Percentiles rank a stretch among this genome's conserved stretches.
Evolutionary conservation across 2,888 invertebrate species (phyloP).

Genomic region (Ptychoptera albimana): DNA sequence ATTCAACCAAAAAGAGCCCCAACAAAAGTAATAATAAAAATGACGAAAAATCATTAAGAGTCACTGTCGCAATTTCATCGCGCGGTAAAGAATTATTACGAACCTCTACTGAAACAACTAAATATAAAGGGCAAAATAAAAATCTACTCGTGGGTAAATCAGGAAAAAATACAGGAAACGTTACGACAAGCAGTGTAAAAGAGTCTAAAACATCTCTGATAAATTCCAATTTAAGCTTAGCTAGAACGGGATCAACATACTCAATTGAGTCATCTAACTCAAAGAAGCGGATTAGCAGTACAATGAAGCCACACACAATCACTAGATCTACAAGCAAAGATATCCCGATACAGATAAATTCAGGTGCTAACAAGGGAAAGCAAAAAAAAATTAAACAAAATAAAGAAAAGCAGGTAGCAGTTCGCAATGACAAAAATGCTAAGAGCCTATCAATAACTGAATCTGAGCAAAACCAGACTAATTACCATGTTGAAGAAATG

Average conservation of each 20-base stretch:
- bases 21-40: slow-evolving; percentile 16
- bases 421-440: too few species aligned
- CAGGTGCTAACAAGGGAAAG: slow-evolving; percentile 13
- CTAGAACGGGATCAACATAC: slow-evolving; percentile 28
- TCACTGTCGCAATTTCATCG: slow-evolving; percentile 27
- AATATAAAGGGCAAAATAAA: not conserved
- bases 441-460: slow-evolving; percentile 4
- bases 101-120: slow-evolving; percentile 8
- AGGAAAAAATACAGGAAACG: slow-evolving; percentile 5
- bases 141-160: slow-evolving; percentile 1
- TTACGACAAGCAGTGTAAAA: slow-evolving; percentile 8
- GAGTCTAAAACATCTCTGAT: slow-evolving; percentile 13
- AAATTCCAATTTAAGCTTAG: slow-evolving; percentile 23
- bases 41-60: slow-evolving; percentile 30
- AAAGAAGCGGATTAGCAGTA: slow-evolving; percentile 13
- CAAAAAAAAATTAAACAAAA: slow-evolving; percentile 13
- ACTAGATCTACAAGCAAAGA: slow-evolving; percentile 10
- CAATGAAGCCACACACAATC: slow-evolving; percentile 12
- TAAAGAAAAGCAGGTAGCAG: slow-evolving; percentile 4
- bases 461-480: slow-evolving; percentile 10
- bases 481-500: slow-evolving; percentile 10
- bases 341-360: slow-evolving; percentile 7
- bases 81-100: slow-evolving; percentile 13
- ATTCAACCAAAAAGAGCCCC: slow-evolving; percentile 22
- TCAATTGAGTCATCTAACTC: slow-evolving; percentile 25